phyloP scores from a whole-genome alignment of 2,113 vertebrate genomes.

The Porphyrio hochstetteri region DNA sequence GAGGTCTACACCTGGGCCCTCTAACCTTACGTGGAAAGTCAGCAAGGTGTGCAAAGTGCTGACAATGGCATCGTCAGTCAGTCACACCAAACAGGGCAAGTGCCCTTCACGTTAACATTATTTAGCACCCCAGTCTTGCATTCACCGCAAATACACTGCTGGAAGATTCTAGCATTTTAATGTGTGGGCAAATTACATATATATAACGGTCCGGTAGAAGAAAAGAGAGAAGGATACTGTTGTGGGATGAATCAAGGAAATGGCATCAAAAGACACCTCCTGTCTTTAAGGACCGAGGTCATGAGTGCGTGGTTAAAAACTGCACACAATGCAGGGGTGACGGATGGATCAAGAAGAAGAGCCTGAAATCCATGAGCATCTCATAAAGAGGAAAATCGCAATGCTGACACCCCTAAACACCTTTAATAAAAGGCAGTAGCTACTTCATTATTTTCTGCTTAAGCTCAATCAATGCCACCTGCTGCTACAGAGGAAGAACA shows the following conservation, averaged over 20 bases:
- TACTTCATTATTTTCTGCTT: background rate
- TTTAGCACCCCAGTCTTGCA: background rate
- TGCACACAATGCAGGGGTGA: background rate
- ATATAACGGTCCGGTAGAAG: background rate
- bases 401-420: background rate
- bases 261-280: background rate
- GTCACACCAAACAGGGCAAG: background rate
- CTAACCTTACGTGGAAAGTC: background rate
- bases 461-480: background rate
- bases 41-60: background rate
- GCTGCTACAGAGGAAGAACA: background rate
- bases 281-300: background rate
- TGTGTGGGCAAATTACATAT: background rate
- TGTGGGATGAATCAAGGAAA: background rate
- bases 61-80: background rate
- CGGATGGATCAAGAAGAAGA: background rate
- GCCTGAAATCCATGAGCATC: background rate
- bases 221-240: background rate
- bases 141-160: background rate
- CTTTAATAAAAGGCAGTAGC: background rate
- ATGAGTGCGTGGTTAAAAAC: background rate
- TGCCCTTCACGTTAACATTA: background rate
- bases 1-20: background rate
- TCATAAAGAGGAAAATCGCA: background rate
- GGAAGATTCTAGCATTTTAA: background rate